phyloP scores from a whole-genome alignment of 1,140 invertebrate species.

The Oreohelix idahoensis region DNA sequence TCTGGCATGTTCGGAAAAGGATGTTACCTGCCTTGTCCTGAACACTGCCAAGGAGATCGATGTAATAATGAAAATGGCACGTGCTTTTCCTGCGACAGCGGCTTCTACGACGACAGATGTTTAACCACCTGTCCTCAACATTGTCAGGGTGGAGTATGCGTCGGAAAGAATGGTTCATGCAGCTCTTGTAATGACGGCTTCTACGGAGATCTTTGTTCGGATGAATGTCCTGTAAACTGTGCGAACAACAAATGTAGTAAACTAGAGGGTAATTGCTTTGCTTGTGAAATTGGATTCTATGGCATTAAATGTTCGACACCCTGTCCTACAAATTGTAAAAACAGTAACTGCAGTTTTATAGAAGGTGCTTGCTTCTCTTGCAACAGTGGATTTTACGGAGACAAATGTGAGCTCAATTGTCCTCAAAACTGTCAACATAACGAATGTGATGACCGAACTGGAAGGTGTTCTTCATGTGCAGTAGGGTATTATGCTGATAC shows the following conservation, averaged over 20 bases:
- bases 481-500: not conserved
- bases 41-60: not conserved
- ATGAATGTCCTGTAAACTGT: not conserved
- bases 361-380: not conserved
- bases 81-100: not conserved
- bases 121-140: not conserved
- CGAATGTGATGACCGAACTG: not conserved
- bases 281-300: not conserved
- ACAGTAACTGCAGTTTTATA: not conserved
- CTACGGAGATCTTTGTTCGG: not conserved
- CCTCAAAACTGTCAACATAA: not conserved
- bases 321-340: not conserved
- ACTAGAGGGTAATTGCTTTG: not conserved
- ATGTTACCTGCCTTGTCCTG: not conserved
- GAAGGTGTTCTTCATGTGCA: not conserved
- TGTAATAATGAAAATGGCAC: not conserved
- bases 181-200: not conserved
- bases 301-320: not conserved
- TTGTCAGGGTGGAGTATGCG: not conserved
- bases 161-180: not conserved
- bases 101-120: not conserved
- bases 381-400: not conserved
- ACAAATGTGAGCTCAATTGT: not conserved
- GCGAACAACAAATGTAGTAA: not conserved
- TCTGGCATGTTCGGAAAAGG: not conserved